Evolutionary conservation across 2,113 vertebrate genomes (phyloP).

Genomic region (Nicator chloris): DNA sequence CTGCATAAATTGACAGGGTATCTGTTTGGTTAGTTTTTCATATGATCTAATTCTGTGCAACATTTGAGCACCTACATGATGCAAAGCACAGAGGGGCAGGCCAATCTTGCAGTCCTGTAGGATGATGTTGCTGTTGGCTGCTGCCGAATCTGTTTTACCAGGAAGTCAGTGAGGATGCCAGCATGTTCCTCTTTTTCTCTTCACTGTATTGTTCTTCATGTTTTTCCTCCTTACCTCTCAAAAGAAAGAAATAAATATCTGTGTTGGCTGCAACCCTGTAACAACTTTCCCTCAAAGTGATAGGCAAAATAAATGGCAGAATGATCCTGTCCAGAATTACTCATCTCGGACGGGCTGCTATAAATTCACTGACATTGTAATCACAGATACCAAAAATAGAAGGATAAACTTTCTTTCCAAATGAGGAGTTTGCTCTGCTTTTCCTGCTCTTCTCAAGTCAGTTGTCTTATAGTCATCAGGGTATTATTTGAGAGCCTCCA

Average conservation of each 20-base stretch:
- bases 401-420: background rate
- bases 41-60: background rate
- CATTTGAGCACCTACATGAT: background rate
- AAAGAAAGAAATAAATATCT: slow-evolving; percentile 2
- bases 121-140: background rate
- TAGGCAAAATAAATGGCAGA: slow-evolving; percentile 19
- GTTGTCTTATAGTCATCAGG: background rate
- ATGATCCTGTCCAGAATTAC: slow-evolving; percentile 9
- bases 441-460: background rate
- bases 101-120: background rate
- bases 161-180: background rate
- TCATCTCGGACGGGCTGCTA: background rate
- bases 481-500: background rate
- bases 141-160: background rate
- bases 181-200: background rate
- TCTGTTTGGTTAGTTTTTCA: background rate
- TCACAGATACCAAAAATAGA: slow-evolving; percentile 9
- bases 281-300: background rate
- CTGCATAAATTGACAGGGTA: background rate
- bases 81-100: background rate
- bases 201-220: background rate
- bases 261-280: slow-evolving; percentile 1
- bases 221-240: background rate
- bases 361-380: slow-evolving; percentile 3
- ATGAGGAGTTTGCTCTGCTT: slow-evolving; percentile 8